Conservation (phyloP, 2,888 invertebrate genomes). For the Glaucopsyche alexis region DNA sequence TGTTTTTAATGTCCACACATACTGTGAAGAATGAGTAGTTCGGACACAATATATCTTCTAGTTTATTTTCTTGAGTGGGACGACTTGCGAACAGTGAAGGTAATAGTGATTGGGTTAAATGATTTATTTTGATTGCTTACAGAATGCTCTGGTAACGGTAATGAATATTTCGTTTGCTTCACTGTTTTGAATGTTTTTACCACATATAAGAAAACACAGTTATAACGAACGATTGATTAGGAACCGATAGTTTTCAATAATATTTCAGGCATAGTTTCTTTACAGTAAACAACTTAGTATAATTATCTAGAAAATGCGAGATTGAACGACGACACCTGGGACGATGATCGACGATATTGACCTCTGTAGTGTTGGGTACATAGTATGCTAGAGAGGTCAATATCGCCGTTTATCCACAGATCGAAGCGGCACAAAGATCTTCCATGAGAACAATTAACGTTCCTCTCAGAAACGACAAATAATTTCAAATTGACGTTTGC, state of each 20-base stretch:
- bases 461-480: not conserved
- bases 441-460: not conserved
- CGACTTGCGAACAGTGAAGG: not conserved
- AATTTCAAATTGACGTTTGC: not conserved
- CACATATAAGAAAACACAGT: too few species aligned
- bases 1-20: slow-evolving; percentile 13
- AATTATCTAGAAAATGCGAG: not conserved
- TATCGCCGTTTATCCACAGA: not conserved
- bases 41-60: not conserved
- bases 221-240: too few species aligned
- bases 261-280: not conserved
- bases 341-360: not conserved
- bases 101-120: not conserved
- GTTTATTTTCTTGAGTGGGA: slow-evolving; percentile 8
- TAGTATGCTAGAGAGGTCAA: not conserved
- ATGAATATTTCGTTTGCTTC: too few species aligned
- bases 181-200: too few species aligned
- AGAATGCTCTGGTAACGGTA: too few species aligned
- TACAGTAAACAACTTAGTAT: not conserved
- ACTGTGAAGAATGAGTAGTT: not conserved
- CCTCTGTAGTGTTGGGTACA: too few species aligned
- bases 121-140: not conserved
- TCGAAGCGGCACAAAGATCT: not conserved
- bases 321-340: not conserved
- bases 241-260: too few species aligned